These are phyloP conservation scores for Corvus moneduloides DNA, from an alignment of 2,113 vertebrate species.

Conservation along the genomic window DNA sequence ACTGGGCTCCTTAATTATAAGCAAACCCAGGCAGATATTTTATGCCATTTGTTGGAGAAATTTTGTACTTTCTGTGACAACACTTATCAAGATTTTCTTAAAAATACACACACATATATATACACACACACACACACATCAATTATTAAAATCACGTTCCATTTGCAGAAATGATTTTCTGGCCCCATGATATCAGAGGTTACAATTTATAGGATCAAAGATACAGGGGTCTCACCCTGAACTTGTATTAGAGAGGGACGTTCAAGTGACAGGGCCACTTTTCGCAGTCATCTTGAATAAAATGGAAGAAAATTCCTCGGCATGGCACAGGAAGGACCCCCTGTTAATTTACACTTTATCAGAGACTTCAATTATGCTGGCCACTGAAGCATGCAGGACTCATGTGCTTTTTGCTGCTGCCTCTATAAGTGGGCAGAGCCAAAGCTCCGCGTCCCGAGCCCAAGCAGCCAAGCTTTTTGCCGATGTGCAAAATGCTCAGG, in stretches of 20 bases:
- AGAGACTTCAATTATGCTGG: background rate
- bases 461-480: background rate
- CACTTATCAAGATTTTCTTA: background rate
- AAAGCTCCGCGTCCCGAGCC: background rate
- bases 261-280: background rate
- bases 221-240: rapidly evolving
- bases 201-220: background rate
- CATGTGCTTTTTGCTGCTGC: background rate
- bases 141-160: background rate
- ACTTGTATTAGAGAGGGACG: background rate
- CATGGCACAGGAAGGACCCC: background rate
- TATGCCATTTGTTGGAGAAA: background rate
- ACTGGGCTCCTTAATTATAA: background rate
- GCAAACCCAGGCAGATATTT: background rate
- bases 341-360: background rate
- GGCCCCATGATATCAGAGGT: background rate
- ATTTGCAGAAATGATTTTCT: background rate
- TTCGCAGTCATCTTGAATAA: background rate
- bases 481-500: rapidly evolving
- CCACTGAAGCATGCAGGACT: background rate
- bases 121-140: too few relatives aligned
- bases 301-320: background rate
- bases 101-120: background rate
- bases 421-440: background rate
- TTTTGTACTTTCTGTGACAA: background rate